Evolutionary conservation across 2,888 invertebrate species (phyloP).

Genomic region (Bedellia somnulentella): DNA sequence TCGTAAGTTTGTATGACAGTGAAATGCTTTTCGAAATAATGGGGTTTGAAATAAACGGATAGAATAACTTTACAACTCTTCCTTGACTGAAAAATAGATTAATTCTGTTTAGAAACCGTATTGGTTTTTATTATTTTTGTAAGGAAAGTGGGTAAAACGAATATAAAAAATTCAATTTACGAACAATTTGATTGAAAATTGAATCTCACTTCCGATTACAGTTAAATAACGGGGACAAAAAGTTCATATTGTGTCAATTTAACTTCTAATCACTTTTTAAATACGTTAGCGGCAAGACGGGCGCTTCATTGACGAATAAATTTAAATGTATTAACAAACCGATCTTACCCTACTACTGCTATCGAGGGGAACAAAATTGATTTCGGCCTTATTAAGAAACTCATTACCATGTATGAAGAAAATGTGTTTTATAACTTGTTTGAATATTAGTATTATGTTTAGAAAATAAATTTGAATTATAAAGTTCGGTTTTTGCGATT

Average conservation of each 20-base stretch:
- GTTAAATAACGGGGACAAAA: conserved; percentile 34
- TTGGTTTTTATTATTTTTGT: no score
- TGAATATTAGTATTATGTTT: no score
- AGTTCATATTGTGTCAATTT: conserved; percentile 61
- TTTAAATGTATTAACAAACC: conserved; percentile 55
- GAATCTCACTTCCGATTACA: conserved; percentile 46
- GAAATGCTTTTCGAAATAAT: no score
- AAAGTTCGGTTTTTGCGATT: no score
- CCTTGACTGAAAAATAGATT: no score
- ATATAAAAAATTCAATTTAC: background rate
- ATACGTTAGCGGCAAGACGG: conserved; percentile 40
- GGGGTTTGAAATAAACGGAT: no score
- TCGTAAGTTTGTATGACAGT: no score
- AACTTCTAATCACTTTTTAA: conserved; percentile 61
- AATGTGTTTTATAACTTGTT: no score
- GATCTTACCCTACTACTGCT: conserved; percentile 34
- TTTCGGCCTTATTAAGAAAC: conserved; percentile 16
- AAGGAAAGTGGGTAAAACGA: no score
- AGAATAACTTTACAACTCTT: no score
- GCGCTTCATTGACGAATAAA: conserved; percentile 53
- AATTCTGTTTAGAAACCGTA: no score
- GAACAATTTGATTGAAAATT: conserved; percentile 33
- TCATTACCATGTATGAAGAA: background rate
- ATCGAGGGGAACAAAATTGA: conserved; percentile 50
- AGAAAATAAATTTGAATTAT: no score